Evolutionary conservation across 2,113 vertebrate species (phyloP).

Genomic region (Actenoides lindsayi): DNA sequence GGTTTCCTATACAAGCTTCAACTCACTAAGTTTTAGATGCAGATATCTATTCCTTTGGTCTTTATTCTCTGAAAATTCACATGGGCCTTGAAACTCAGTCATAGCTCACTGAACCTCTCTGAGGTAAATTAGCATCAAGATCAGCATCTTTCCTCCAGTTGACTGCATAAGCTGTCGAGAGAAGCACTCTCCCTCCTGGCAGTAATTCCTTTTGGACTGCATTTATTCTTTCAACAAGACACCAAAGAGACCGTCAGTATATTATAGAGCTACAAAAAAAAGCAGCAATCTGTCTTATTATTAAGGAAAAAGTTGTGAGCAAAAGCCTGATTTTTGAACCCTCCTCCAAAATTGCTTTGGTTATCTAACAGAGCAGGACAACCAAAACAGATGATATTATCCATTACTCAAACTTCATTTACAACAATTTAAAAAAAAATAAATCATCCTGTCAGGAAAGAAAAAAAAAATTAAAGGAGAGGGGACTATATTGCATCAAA

Average conservation of each 20-base stretch:
- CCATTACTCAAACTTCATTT: not conserved
- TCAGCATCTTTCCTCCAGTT: not conserved
- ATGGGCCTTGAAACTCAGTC: not conserved
- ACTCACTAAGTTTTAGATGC: not conserved
- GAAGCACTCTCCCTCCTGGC: not conserved
- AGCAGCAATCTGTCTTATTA: not conserved
- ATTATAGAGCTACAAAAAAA: not conserved
- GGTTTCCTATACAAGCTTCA: not conserved
- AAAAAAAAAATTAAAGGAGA: not conserved
- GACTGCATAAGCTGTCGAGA: not conserved
- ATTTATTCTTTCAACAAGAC: not conserved
- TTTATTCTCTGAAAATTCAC: not conserved
- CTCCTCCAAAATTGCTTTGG: not conserved
- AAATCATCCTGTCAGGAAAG: not conserved
- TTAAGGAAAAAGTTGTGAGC: not conserved
- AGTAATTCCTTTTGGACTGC: not conserved
- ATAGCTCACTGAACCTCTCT: not conserved
- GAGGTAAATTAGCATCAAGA: not conserved
- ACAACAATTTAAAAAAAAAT: too few species aligned
- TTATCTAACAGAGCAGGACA: not conserved
- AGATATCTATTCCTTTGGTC: not conserved
- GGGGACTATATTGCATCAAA: not conserved
- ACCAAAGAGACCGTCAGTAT: not conserved
- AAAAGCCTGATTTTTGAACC: not conserved
- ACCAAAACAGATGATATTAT: not conserved